Percentiles rank a stretch among this genome's conserved stretches.
Conservation (phyloP, 2,113 vertebrate genomes). For the Cyphomyrus discorhynchus region DNA sequence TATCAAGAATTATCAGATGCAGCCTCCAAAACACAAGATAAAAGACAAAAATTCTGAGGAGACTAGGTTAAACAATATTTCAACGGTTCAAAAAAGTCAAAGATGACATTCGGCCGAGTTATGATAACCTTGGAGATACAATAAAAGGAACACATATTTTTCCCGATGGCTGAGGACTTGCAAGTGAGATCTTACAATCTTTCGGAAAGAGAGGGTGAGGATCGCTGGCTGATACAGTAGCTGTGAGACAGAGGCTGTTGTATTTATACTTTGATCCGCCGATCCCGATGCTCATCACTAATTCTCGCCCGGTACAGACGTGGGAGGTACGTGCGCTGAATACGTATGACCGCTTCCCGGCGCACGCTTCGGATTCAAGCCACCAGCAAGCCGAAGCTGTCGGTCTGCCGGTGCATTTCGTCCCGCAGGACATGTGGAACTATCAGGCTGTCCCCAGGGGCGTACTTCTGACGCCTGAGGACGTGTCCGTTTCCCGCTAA, state of each 20-base stretch:
- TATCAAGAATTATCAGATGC: not conserved
- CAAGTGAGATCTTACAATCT: not conserved
- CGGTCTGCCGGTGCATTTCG: not conserved
- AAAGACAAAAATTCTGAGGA: not conserved
- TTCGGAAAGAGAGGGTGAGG: not conserved
- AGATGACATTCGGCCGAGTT: not conserved
- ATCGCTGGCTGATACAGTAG: not conserved
- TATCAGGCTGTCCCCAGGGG: not conserved
- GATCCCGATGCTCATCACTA: conserved; percentile 2
- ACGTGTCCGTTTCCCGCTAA: not conserved
- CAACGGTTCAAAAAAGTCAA: not conserved
- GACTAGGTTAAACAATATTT: not conserved
- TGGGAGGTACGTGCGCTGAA: not conserved
- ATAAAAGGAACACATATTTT: not conserved
- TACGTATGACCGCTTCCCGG: not conserved
- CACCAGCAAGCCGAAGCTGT: not conserved
- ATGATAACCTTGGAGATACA: not conserved
- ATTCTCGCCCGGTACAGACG: not conserved
- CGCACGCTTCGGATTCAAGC: not conserved
- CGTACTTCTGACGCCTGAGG: not conserved
- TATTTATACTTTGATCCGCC: not conserved
- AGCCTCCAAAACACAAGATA: not conserved
- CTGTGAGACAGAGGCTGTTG: not conserved
- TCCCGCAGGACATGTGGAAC: not conserved
- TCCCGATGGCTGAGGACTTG: not conserved